A percentile compares a stretch with the other conserved stretches of the same genome.
These are phyloP conservation scores for Electrona antarctica DNA, from an alignment of 2,113 vertebrate genomes.

Conservation along the genomic window DNA sequence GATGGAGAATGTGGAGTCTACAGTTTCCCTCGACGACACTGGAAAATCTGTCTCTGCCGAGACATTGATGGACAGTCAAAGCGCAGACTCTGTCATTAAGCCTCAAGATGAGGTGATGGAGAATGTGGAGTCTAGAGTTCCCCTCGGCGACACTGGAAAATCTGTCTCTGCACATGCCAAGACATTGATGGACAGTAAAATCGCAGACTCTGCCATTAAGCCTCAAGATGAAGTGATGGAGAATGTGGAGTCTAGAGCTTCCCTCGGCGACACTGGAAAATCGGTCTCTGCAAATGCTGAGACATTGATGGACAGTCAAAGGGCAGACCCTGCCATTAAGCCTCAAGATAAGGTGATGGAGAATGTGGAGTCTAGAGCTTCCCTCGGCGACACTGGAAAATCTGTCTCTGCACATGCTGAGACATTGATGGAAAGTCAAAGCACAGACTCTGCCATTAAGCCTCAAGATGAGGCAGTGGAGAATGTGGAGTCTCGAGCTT, in stretches of 20 bases:
- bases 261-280: no score
- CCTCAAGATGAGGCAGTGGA: no score
- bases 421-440: conserved; percentile 27
- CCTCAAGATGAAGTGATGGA: conserved; percentile 14
- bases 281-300: no score
- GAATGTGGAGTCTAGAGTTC: no score
- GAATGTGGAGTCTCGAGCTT: no score
- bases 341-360: not conserved
- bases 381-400: not conserved
- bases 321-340: not conserved
- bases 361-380: not conserved
- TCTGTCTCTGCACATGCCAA: not conserved
- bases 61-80: conserved; percentile 26
- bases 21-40: not conserved
- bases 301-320: no score
- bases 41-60: conserved; percentile 2
- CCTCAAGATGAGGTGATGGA: not conserved
- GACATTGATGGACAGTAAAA: conserved; percentile 8
- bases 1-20: not conserved
- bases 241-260: no score
- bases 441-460: no score
- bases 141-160: not conserved
- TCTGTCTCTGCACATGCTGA: conserved; percentile 10
- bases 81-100: no score
- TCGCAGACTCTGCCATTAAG: conserved; percentile 2